Evolutionary conservation across 2,113 vertebrate species (phyloP).

Genomic region (Pelusios castaneus): DNA sequence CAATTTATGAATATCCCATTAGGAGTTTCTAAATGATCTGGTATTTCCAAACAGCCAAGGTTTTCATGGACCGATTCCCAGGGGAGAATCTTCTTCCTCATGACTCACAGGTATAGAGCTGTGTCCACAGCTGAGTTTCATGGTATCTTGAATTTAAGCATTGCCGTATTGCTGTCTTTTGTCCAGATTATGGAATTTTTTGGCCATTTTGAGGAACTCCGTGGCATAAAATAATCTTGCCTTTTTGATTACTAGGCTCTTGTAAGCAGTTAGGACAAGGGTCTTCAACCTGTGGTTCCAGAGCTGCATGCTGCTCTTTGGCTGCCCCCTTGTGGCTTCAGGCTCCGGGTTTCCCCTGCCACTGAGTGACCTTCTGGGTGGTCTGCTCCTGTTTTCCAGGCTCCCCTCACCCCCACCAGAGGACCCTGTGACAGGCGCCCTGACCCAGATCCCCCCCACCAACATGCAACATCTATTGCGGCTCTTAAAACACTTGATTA

Average conservation of each 20-base stretch:
- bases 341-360: too few relatives aligned
- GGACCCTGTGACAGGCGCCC: too few relatives aligned
- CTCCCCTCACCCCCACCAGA: too few relatives aligned
- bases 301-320: too few relatives aligned
- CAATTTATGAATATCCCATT: not conserved
- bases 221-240: not conserved
- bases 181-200: not conserved
- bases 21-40: constrained; percentile 50
- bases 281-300: too few relatives aligned
- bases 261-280: not conserved
- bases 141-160: constrained; percentile 17
- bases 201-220: not conserved
- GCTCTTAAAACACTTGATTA: too few relatives aligned
- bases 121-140: not conserved
- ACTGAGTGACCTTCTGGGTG: too few relatives aligned
- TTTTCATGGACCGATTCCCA: constrained; percentile 33
- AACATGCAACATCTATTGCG: too few relatives aligned
- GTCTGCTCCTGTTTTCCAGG: too few relatives aligned
- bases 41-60: constrained; percentile 41
- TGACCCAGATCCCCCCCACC: too few relatives aligned
- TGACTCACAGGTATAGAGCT: not conserved
- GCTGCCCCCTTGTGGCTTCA: too few relatives aligned
- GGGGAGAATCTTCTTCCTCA: not conserved
- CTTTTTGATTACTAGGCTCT: not conserved
- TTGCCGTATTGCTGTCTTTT: not conserved